A percentile compares a stretch with the other conserved stretches of the same genome.
phyloP scores from a whole-genome alignment of 2,113 vertebrate species.

The Seriola quinqueradiata region DNA sequence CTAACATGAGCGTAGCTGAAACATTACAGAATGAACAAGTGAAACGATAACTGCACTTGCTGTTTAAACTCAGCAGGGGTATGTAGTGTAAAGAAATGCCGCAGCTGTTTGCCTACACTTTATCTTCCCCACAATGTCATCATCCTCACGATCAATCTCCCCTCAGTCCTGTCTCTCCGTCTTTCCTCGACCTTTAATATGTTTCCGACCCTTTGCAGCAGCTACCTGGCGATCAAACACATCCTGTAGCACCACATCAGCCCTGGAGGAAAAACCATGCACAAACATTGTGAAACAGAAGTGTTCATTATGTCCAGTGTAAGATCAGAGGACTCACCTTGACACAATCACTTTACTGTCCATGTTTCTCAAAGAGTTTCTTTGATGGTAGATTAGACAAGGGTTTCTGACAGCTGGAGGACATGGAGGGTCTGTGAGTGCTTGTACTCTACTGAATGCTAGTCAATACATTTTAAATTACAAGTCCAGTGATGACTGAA shows the following conservation, averaged over 20 bases:
- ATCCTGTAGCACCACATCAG: constrained; percentile 30
- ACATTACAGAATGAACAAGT: background rate
- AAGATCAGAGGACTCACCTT: constrained; percentile 9
- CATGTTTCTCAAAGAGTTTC: constrained; percentile 21
- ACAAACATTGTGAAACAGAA: constrained; percentile 8
- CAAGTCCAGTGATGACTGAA: constrained; percentile 33
- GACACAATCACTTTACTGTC: constrained; percentile 28
- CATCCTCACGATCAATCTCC: constrained; percentile 1
- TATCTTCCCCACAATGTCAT: background rate
- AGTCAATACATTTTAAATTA: constrained; percentile 58
- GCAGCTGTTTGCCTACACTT: constrained; percentile 27
- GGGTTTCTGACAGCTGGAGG: constrained; percentile 30
- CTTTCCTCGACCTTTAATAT: constrained; percentile 61
- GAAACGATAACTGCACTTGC: background rate
- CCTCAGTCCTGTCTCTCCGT: constrained; percentile 12
- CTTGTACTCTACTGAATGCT: constrained; percentile 19
- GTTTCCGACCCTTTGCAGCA: constrained; percentile 32
- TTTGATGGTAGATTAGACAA: constrained; percentile 26
- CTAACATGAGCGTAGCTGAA: background rate
- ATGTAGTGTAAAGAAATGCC: background rate
- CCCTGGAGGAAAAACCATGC: background rate
- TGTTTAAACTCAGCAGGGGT: background rate
- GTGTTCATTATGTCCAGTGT: constrained; percentile 24
- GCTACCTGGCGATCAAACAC: constrained; percentile 45
- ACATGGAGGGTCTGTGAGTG: constrained; percentile 3